Base-by-base conservation (phyloP, 2,797 vertebrate genomes). In the Chelon labrosus region DNA sequence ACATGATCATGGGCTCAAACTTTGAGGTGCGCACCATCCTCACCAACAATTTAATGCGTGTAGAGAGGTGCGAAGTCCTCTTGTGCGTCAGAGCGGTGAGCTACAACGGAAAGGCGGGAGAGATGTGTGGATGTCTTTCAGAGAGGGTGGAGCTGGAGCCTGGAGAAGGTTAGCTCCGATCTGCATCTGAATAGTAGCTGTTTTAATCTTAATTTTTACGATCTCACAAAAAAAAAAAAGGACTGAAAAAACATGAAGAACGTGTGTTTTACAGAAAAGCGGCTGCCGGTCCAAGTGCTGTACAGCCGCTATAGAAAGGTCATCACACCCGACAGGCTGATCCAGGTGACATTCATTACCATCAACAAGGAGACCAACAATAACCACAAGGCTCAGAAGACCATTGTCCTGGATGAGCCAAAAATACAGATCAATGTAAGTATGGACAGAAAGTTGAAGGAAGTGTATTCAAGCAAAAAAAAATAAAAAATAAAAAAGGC, bases 391-490 rank as follows among this genome's bases (percentile, higher is more conserved):
- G 91, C 93, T 0, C 61, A 95, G 77, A 93, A 96, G 80, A 94
- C 95, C 17, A 84, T 99, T 62, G 92, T 95, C 4, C 62, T 98
- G n/a, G 95, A 96, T 44, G 95, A 95, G 31, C 97, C 97, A 0
- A 85, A 92, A 0, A 91, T 98, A 75, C 86, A 93, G 68, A 94
- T 98, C 62, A 84, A 95, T 93, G 97, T 98, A 86, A 22, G 75
- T 0, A 65, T 35, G n/a, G 17, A 47, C 0, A 16, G 44, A n/a
- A 16, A 46, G 16, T 2, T 19, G 9, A 19, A 47, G n/a, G 46
- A 47, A 47, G n/a, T 17, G 16, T 7, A 17, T 17, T 44, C 2
- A 5, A 16, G 42, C 6, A 7, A 2, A 7, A 7, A 0, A 44
- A 16, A 16, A 2, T 4, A 7, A 2, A 17, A 17, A 44, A 5